These are phyloP conservation scores for Drosophila macrospina DNA, from an alignment of 2,888 invertebrate genomes.

Conservation along the genomic window DNA sequence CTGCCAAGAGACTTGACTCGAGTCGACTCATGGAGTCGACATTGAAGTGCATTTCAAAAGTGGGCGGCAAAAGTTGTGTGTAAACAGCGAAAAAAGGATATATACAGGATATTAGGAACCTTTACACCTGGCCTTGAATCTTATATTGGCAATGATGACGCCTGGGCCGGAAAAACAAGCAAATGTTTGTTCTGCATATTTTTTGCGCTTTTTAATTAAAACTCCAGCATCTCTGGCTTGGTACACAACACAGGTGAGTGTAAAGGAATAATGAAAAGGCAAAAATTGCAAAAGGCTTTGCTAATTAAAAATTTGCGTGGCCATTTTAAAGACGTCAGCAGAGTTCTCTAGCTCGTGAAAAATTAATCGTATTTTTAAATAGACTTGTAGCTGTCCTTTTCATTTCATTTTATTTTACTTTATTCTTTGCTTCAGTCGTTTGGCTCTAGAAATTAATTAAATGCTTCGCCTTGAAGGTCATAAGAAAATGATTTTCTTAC, in stretches of 20 bases:
- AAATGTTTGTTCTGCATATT: constrained; percentile 49
- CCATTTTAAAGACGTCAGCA: constrained; percentile 58
- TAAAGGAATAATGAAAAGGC: constrained; percentile 33
- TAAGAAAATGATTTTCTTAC: constrained; percentile 26
- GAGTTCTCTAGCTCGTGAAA: constrained; percentile 46
- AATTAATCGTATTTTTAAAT: constrained; percentile 65
- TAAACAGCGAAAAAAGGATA: constrained; percentile 19
- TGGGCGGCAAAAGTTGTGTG: neutral
- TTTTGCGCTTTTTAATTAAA: constrained; percentile 74
- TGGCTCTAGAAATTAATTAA: constrained; percentile 70
- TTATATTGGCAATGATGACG: constrained; percentile 9
- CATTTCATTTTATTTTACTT: constrained; percentile 13
- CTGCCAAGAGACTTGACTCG: neutral
- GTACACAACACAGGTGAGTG: constrained; percentile 42
- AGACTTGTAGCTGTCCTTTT: constrained; percentile 42
- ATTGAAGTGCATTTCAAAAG: constrained; percentile 19
- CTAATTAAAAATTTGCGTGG: constrained; percentile 71
- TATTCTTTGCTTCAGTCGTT: constrained; percentile 43
- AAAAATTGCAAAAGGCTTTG: constrained; percentile 51
- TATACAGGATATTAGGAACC: constrained; percentile 35
- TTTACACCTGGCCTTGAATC: constrained; percentile 30
- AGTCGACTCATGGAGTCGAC: neutral
- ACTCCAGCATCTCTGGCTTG: constrained; percentile 25
- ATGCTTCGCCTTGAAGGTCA: constrained; percentile 59
- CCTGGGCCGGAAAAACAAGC: constrained; percentile 22